Percentiles rank a stretch among this genome's conserved stretches.
phyloP scores from a whole-genome alignment of 2,888 invertebrate genomes.

The Drosophila niveifrons region DNA sequence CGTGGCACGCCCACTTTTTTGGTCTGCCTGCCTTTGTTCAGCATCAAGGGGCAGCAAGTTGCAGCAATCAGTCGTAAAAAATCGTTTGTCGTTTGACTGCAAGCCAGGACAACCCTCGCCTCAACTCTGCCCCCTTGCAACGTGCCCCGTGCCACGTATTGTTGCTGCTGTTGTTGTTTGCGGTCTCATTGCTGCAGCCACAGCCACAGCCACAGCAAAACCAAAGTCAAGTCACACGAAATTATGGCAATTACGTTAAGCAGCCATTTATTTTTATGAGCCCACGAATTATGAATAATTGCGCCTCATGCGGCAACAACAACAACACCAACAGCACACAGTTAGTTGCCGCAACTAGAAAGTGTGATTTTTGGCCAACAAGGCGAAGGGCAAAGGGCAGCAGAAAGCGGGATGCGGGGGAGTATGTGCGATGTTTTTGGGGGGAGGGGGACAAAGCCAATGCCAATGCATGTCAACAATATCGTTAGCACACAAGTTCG shows the following conservation, averaged over 20 bases:
- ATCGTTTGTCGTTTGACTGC: slow-evolving; percentile 37
- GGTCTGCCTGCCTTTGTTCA: neutral
- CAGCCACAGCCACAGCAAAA: slow-evolving; percentile 27
- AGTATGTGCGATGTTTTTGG: too few relatives aligned
- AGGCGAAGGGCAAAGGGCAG: neutral
- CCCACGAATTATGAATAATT: slow-evolving; percentile 79
- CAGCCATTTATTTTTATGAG: slow-evolving; percentile 80
- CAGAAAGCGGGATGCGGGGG: neutral
- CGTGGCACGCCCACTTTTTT: slow-evolving; percentile 63
- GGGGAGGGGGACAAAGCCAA: slow-evolving; percentile 5
- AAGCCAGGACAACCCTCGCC: slow-evolving; percentile 41
- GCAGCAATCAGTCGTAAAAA: slow-evolving; percentile 49
- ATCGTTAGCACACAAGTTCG: slow-evolving; percentile 62
- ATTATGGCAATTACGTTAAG: slow-evolving; percentile 80
- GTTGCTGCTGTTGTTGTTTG: slow-evolving; percentile 17
- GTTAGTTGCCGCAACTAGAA: slow-evolving; percentile 17
- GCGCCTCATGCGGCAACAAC: slow-evolving; percentile 43
- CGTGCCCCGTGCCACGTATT: neutral
- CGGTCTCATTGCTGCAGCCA: slow-evolving; percentile 29
- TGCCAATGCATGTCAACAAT: slow-evolving; percentile 47
- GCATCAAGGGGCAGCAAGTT: slow-evolving; percentile 11
- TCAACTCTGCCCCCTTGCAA: neutral
- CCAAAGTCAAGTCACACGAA: slow-evolving; percentile 74
- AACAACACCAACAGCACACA: slow-evolving; percentile 35
- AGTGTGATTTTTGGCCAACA: slow-evolving; percentile 16